These are phyloP conservation scores for Latheticus oryzae DNA, from an alignment of 2,888 invertebrate species.

Conservation along the genomic window DNA sequence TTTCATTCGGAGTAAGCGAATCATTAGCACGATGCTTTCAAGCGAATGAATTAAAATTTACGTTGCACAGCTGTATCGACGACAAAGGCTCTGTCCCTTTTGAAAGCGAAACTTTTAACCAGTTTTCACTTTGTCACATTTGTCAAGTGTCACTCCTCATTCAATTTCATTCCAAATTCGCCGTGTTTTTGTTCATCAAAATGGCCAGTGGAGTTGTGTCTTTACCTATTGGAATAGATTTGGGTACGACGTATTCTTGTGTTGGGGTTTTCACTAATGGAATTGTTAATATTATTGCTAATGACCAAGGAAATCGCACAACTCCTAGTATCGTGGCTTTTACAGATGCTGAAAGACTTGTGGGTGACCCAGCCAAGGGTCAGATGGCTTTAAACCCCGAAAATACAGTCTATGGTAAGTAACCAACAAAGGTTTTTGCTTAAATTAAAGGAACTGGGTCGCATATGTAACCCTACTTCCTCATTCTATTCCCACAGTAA, in stretches of 20 bases:
- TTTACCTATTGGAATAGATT: constrained; percentile 69
- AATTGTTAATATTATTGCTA: constrained; percentile 69
- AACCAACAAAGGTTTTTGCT: constrained; percentile 5
- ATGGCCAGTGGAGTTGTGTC: constrained; percentile 31
- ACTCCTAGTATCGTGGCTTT: constrained; percentile 70
- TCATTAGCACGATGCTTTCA: constrained; percentile 16
- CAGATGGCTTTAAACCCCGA: constrained; percentile 66
- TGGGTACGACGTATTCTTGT: constrained; percentile 74
- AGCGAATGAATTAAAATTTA: constrained; percentile 13
- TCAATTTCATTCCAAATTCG: constrained; percentile 25
- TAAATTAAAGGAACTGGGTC: constrained; percentile 11
- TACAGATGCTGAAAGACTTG: constrained; percentile 67
- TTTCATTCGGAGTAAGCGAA: constrained; percentile 6
- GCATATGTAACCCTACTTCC: no score
- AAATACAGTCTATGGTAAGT: constrained; percentile 67
- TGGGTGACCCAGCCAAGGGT: constrained; percentile 65
- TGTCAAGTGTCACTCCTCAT: constrained; percentile 31
- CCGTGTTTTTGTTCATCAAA: constrained; percentile 24
- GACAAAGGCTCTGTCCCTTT: constrained; percentile 7
- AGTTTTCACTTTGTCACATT: constrained; percentile 28
- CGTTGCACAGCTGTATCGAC: constrained; percentile 2
- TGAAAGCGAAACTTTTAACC: constrained; percentile 26
- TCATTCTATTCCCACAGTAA: no score
- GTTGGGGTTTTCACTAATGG: constrained; percentile 69
- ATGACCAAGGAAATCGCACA: constrained; percentile 70